Conservation (phyloP, 1,140 invertebrate species). For the Zaprionus davidi region DNA sequence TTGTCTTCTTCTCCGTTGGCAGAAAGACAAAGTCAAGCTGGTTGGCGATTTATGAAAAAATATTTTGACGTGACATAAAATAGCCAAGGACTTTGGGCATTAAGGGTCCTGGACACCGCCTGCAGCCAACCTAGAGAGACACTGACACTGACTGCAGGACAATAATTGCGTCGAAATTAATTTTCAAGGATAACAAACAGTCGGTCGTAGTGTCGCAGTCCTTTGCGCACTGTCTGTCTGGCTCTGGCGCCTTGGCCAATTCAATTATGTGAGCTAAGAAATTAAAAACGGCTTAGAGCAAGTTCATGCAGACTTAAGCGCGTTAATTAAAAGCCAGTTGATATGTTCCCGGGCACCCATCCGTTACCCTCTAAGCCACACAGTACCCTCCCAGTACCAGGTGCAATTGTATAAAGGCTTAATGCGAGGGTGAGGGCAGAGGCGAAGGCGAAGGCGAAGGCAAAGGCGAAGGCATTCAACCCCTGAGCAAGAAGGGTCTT, state of each 20-base stretch:
- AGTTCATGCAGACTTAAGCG: conserved; percentile 77
- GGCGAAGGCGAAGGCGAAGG: background rate
- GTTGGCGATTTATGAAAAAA: conserved; percentile 73
- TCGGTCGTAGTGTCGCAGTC: conserved; percentile 50
- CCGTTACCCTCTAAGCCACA: conserved; percentile 5
- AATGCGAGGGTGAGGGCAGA: background rate
- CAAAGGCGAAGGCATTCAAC: background rate
- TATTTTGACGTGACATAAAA: conserved; percentile 68
- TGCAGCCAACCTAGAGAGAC: conserved; percentile 19
- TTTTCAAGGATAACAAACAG: conserved; percentile 75
- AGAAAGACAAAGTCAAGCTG: conserved; percentile 57
- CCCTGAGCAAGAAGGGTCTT: background rate
- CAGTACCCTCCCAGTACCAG: conserved; percentile 19
- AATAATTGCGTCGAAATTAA: conserved; percentile 81
- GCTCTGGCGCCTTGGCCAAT: conserved; percentile 56
- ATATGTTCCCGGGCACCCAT: conserved; percentile 24
- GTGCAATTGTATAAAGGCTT: conserved; percentile 64
- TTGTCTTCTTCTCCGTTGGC: conserved; percentile 39
- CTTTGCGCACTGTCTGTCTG: conserved; percentile 33
- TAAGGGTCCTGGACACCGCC: conserved; percentile 6
- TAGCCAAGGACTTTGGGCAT: conserved; percentile 58
- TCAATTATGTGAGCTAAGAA: conserved; percentile 75
- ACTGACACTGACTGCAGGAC: conserved; percentile 47
- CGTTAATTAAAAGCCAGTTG: conserved; percentile 74
- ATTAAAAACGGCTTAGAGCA: conserved; percentile 78